These are phyloP conservation scores for Azemiops feae DNA, from an alignment of 2,113 vertebrate species.

Conservation along the genomic window DNA sequence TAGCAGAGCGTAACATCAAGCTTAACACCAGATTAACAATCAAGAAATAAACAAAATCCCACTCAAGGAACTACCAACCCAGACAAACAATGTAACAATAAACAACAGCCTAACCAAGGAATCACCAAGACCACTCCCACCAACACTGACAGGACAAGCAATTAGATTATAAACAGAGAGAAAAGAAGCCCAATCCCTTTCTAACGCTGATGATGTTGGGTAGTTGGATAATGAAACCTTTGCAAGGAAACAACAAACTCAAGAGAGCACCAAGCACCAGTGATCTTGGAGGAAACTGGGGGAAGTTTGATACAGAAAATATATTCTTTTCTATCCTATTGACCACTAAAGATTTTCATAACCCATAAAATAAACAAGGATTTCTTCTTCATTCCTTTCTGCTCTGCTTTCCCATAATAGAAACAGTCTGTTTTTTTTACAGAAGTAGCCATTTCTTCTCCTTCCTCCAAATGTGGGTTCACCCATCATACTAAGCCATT, in stretches of 20 bases:
- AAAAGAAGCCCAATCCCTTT: not conserved
- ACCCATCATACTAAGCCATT: not conserved
- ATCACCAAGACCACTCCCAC: too few relatives aligned
- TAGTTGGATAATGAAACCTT: not conserved
- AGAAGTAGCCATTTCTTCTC: not conserved
- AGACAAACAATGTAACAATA: too few relatives aligned
- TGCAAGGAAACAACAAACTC: not conserved
- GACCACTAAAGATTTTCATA: not conserved
- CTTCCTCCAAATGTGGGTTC: not conserved
- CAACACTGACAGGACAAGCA: too few relatives aligned
- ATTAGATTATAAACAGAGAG: too few relatives aligned
- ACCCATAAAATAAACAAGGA: not conserved
- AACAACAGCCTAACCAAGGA: too few relatives aligned
- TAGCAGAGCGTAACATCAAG: too few relatives aligned
- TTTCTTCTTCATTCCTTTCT: not conserved
- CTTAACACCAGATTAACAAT: too few relatives aligned
- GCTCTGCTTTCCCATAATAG: not conserved
- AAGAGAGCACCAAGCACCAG: not conserved
- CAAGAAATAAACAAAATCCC: too few relatives aligned
- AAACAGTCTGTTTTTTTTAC: not conserved
- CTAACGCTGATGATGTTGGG: not conserved
- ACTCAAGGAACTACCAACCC: too few relatives aligned
- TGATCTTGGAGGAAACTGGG: not conserved
- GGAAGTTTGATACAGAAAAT: not conserved
- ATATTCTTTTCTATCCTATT: not conserved